phyloP scores from a whole-genome alignment of 2,888 invertebrate genomes.

The Automeris io region DNA sequence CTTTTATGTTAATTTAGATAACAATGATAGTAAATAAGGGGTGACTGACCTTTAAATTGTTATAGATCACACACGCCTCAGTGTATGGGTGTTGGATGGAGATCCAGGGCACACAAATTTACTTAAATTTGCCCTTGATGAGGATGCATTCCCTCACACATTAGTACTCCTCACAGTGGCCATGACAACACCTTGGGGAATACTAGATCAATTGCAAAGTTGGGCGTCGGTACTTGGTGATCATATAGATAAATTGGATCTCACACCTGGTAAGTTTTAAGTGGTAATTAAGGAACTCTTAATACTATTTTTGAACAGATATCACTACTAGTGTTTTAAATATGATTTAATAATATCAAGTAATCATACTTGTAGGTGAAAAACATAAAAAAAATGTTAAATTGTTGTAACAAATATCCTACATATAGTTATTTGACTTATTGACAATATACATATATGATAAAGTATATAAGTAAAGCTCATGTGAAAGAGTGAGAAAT shows the following conservation, averaged over 20 bases:
- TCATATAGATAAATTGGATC: constrained; percentile 92
- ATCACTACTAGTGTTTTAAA: no score
- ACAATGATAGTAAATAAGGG: no score
- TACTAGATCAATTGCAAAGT: constrained; percentile 94
- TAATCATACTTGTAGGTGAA: no score
- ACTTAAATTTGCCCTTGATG: constrained; percentile 92
- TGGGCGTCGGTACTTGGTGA: constrained; percentile 94
- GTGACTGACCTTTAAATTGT: no score
- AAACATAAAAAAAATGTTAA: no score
- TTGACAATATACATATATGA: no score
- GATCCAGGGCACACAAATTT: constrained; percentile 95
- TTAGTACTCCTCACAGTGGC: constrained; percentile 95
- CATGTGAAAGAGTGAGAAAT: no score
- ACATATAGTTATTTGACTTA: no score
- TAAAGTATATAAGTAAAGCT: no score
- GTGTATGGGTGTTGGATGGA: constrained; percentile 98
- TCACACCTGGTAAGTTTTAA: constrained; percentile 76
- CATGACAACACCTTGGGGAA: constrained; percentile 97
- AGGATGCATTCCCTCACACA: constrained; percentile 93
- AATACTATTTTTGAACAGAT: not conserved
- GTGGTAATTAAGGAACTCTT: not conserved
- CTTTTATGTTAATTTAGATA: no score
- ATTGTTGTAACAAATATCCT: no score
- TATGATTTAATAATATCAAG: no score
- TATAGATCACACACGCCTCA: constrained; percentile 94